These are phyloP conservation scores for Actinostola sp. DNA, from an alignment of 92 coral and sea anemone species.

Conservation along the genomic window DNA sequence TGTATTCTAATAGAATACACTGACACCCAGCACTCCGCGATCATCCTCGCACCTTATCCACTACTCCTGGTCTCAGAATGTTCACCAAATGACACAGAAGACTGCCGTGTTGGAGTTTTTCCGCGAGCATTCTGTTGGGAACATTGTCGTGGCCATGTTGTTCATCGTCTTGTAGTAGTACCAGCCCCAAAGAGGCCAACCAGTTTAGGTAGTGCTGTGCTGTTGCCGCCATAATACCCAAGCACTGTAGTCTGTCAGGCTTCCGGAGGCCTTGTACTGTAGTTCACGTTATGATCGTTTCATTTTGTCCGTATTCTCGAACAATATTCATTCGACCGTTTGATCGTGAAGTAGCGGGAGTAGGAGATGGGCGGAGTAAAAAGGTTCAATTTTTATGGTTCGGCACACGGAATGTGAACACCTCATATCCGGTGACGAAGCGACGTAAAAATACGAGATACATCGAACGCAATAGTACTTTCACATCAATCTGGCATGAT, in stretches of 20 bases:
- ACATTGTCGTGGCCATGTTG: constrained; percentile 36
- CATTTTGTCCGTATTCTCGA: constrained; percentile 2
- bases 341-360: constrained; percentile 2
- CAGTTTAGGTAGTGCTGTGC: constrained; percentile 48
- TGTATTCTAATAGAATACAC: constrained; percentile 45
- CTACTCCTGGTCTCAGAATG: constrained; percentile 68
- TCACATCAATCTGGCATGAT: too few relatives aligned
- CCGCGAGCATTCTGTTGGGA: constrained; percentile 44
- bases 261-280: not conserved
- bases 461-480: too few relatives aligned
- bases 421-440: constrained; percentile 30
- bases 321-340: not conserved
- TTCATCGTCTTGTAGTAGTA: constrained; percentile 36
- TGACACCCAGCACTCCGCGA: constrained; percentile 27
- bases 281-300: not conserved
- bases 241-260: not conserved
- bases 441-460: too few relatives aligned
- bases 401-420: constrained; percentile 28
- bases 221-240: constrained; percentile 33
- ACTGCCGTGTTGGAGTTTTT: constrained; percentile 64
- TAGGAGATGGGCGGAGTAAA: constrained; percentile 17
- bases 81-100: constrained; percentile 75
- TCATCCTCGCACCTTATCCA: constrained; percentile 66
- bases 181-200: constrained; percentile 66
- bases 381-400: constrained; percentile 12